phyloP scores from a whole-genome alignment of 2,113 vertebrate genomes.

The Caracal caracal region DNA sequence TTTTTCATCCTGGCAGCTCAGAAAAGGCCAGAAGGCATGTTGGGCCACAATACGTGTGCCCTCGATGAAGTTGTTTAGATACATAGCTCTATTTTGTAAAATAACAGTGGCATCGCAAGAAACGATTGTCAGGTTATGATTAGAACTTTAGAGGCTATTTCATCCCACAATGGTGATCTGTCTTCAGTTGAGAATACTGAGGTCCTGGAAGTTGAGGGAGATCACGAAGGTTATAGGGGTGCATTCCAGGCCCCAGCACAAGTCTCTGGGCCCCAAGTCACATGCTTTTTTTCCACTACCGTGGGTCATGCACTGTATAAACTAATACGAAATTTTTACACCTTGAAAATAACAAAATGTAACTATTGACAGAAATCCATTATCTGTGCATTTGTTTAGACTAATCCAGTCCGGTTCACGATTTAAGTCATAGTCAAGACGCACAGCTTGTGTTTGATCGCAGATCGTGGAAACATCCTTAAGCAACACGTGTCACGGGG shows the following conservation, averaged over 20 bases:
- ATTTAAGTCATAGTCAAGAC: not conserved
- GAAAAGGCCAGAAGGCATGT: not conserved
- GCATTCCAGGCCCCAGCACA: not conserved
- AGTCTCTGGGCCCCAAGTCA: not conserved
- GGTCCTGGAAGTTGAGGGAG: not conserved
- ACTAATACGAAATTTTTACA: not conserved
- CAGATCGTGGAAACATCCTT: not conserved
- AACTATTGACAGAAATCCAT: not conserved
- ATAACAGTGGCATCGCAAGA: not conserved
- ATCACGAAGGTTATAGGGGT: not conserved
- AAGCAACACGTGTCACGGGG: not conserved
- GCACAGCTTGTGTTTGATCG: not conserved
- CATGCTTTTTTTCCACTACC: not conserved
- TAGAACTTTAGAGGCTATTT: slow-evolving; percentile 1
- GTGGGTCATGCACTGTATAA: not conserved
- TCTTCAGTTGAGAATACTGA: not conserved
- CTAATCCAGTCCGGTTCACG: not conserved
- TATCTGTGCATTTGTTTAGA: not conserved
- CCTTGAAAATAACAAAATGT: not conserved
- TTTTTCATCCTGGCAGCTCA: not conserved
- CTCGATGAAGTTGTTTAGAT: slow-evolving; percentile 7
- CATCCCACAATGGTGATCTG: not conserved
- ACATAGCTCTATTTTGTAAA: not conserved
- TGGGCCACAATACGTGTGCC: not conserved
- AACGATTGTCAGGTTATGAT: not conserved